Percentiles rank a stretch among this genome's conserved stretches.
These are phyloP conservation scores for Adelognathus sp. DNA, from an alignment of 2,888 invertebrate species.

Conservation along the genomic window DNA sequence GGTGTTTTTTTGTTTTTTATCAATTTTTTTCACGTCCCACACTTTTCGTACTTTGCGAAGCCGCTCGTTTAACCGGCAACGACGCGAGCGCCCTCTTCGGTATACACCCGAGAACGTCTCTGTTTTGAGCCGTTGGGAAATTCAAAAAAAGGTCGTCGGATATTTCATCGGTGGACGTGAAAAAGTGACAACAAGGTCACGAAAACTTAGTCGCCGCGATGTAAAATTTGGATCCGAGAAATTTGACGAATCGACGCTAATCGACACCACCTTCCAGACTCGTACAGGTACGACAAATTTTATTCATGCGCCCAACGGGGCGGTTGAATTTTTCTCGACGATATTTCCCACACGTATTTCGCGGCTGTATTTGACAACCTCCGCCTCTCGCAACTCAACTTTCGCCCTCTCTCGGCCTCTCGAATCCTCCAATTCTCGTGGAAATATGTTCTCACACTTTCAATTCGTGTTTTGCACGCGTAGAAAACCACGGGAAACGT, in stretches of 20 bases:
- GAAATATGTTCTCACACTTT: background rate
- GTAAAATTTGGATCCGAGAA: background rate
- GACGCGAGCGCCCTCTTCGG: constrained; percentile 4
- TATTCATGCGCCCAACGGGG: too few relatives aligned
- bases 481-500: background rate
- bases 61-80: background rate
- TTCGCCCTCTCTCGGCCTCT: too few relatives aligned
- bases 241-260: too few relatives aligned
- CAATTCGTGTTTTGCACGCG: background rate
- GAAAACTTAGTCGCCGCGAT: background rate
- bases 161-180: background rate
- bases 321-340: too few relatives aligned
- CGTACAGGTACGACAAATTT: too few relatives aligned
- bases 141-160: constrained; percentile 24
- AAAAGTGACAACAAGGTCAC: too few relatives aligned
- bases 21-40: background rate
- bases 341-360: too few relatives aligned
- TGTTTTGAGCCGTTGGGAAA: constrained; percentile 32
- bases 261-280: too few relatives aligned
- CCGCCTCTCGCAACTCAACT: too few relatives aligned
- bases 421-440: too few relatives aligned
- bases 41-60: background rate
- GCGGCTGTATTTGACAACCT: too few relatives aligned
- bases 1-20: background rate
- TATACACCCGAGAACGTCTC: background rate